Percentiles rank a stretch among this genome's conserved stretches.
Evolutionary conservation across 2,113 vertebrate species (phyloP).

Genomic region (Nothocercus nigrocapillus): DNA sequence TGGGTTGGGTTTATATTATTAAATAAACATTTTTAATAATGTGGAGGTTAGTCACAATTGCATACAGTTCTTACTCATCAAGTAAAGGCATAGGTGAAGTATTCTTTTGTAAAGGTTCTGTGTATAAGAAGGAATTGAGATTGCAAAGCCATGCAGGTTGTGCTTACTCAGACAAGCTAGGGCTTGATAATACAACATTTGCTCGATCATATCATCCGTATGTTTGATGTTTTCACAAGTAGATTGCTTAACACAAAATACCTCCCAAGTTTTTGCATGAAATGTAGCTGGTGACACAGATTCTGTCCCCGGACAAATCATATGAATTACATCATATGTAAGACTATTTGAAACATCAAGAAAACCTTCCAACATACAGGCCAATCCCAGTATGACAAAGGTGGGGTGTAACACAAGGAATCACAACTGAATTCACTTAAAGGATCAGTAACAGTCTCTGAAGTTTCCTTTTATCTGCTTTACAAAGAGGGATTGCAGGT

Average conservation of each 20-base stretch:
- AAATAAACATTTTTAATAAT: neutral
- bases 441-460: neutral
- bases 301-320: neutral
- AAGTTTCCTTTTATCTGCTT: neutral
- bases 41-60: neutral
- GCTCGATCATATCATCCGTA: neutral
- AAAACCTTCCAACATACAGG: neutral
- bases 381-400: neutral
- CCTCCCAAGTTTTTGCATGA: neutral
- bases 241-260: neutral
- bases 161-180: neutral
- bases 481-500: neutral
- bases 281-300: conserved; percentile 16
- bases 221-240: neutral
- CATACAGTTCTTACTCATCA: neutral
- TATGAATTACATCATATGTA: neutral
- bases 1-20: neutral
- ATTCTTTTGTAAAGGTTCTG: neutral
- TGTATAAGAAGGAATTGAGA: neutral
- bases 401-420: neutral
- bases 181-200: conserved; percentile 2
- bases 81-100: neutral
- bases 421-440: neutral
- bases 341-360: neutral
- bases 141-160: neutral